Conservation (phyloP, 1,140 invertebrate species). For the Brachionus manjavacas region DNA sequence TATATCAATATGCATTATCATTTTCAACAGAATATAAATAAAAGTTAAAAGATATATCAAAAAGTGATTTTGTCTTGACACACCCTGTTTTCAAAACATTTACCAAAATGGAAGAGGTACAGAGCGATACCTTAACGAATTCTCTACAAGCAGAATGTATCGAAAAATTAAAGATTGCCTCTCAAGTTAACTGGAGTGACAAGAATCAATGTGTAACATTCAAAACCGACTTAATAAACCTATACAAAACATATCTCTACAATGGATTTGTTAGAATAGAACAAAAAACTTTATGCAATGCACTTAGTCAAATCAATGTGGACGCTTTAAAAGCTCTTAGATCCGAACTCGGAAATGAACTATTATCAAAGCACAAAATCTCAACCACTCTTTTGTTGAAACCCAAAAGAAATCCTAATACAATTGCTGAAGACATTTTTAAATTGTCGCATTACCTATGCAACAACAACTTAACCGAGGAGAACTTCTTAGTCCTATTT, state of each 20-base stretch:
- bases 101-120: background rate
- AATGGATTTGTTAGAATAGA: background rate
- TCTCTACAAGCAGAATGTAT: background rate
- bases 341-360: background rate
- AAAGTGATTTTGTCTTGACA: background rate
- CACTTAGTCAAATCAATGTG: background rate
- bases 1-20: too few species aligned
- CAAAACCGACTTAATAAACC: background rate
- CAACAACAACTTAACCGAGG: background rate
- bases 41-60: too few species aligned
- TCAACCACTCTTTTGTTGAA: background rate
- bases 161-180: background rate
- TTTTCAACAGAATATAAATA: too few species aligned
- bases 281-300: background rate
- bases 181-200: background rate
- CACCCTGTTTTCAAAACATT: background rate
- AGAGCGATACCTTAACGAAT: background rate
- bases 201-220: background rate
- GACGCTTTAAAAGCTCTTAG: background rate
- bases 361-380: background rate
- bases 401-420: background rate
- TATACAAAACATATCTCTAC: background rate
- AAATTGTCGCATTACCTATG: background rate
- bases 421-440: background rate
- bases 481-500: background rate